Base-by-base conservation (phyloP, 2,888 invertebrate genomes). In the Microplitis deprimator region DNA sequence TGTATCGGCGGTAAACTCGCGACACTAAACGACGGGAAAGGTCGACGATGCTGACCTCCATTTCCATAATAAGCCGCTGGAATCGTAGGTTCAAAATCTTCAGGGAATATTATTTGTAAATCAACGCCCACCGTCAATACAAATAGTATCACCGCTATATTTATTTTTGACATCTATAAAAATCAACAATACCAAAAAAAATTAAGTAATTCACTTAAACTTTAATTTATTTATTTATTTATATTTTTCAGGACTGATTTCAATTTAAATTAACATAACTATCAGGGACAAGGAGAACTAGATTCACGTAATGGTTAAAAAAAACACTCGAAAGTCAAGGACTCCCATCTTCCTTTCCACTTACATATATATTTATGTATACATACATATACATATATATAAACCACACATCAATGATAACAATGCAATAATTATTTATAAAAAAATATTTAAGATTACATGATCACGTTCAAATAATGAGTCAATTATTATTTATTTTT, bases 51-150 rank as follows among this genome's bases (percentile, higher is more conserved):
- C 6, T 72, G 62, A 6, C 40, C n/a, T 6, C 7, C 1, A 39
- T 60, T 67, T 70, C 16, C 70, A 75, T 70, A 70, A 41, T 16
- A 20, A 16, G 59, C 17, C 10, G n/a, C 10, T 13, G 72, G 41
- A 6, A 20, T 17, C 3, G 29, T 72, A 17, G 68, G 40, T 29
- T 76, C 76, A 20, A 10, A 72, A 39, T 76, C 68, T 61, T 72
- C 72, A 10, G 76, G 76, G 29, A 76, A 76, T 39, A 76, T 61
- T 16, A 76, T 20, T 68, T 76, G 76, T 40, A 67, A 72, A 7
- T 72, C 13, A 41, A 16, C 68, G 16, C 39, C 16, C 7, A 16
- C 29, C 29, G 29, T 29, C 29, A 29, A 29, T 29, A 29, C 29
- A 29, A 68, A 41, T n/a, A 73, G 6, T n/a, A 62, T 40, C 29